Evolutionary conservation across 2,113 vertebrate species (phyloP).

Genomic region (Pseudolaguvia tuberculata): DNA sequence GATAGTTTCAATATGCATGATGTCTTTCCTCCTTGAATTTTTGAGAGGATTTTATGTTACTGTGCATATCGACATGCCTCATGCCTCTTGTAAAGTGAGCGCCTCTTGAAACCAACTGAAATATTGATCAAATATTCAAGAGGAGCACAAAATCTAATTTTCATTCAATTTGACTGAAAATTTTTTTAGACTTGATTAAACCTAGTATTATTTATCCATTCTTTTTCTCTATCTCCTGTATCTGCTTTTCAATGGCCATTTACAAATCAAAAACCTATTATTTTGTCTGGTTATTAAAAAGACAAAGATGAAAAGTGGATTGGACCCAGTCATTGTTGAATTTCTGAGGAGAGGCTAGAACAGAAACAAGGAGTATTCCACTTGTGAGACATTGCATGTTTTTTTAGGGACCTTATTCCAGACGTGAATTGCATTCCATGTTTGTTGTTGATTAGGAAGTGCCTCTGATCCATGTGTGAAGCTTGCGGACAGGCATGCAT

Average conservation of each 20-base stretch:
- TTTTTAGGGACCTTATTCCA: constrained; percentile 13
- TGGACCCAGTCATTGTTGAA: constrained; percentile 5
- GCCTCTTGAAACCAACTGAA: constrained; percentile 48
- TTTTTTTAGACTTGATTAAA: constrained; percentile 39
- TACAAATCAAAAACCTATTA: not conserved
- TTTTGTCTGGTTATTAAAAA: not conserved
- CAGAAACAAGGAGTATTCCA: constrained; percentile 1
- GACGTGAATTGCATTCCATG: constrained; percentile 15
- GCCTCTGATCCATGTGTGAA: constrained; percentile 12
- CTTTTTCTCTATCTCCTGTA: constrained; percentile 29
- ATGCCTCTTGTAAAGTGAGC: constrained; percentile 35
- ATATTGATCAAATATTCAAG: constrained; percentile 58
- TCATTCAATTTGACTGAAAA: constrained; percentile 57
- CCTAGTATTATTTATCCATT: constrained; percentile 14
- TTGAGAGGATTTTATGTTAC: constrained; percentile 21
- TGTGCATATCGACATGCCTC: constrained; percentile 13
- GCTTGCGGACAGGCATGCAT: constrained; percentile 7
- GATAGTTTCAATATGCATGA: not conserved
- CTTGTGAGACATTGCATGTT: constrained; percentile 3
- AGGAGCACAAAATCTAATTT: constrained; percentile 58
- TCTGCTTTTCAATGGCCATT: not conserved
- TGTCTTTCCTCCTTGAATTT: constrained; percentile 27
- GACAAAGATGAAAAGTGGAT: constrained; percentile 7
- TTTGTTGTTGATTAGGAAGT: constrained; percentile 24
- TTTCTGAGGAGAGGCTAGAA: not conserved